phyloP scores from a whole-genome alignment of 2,797 vertebrate species.

The Distichodus sexfasciatus region DNA sequence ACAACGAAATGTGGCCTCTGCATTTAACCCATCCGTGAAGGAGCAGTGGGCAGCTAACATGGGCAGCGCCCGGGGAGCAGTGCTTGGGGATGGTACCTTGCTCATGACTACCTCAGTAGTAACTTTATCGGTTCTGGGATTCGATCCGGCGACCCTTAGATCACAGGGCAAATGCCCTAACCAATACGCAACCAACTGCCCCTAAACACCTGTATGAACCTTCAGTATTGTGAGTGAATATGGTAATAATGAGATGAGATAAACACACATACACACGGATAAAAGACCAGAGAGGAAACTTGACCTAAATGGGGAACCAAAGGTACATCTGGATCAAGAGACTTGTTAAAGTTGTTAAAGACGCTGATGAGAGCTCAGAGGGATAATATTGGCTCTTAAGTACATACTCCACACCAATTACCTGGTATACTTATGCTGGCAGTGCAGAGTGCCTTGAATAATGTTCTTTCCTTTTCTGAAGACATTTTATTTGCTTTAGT shows the following conservation, averaged over 20 bases:
- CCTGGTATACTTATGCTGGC: not conserved
- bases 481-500: conserved; percentile 13
- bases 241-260: not conserved
- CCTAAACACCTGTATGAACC: conserved; percentile 6
- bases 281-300: not conserved
- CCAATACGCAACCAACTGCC: too few species aligned
- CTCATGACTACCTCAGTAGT: too few species aligned
- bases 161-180: too few species aligned
- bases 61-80: too few species aligned
- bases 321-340: not conserved
- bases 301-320: not conserved
- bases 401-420: not conserved
- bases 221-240: not conserved
- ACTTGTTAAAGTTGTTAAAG: not conserved
- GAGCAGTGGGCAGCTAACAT: too few species aligned
- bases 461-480: not conserved
- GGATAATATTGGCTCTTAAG: not conserved
- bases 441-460: not conserved
- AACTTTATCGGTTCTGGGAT: too few species aligned
- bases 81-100: too few species aligned
- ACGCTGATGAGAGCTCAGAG: not conserved
- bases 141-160: too few species aligned
- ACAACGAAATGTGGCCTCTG: too few species aligned
- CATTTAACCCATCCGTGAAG: too few species aligned
- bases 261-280: conserved; percentile 1